Percentiles rank a stretch among this genome's conserved stretches.
phyloP scores from a whole-genome alignment of 2,797 vertebrate species.

The Mormyrops attenuatus region DNA sequence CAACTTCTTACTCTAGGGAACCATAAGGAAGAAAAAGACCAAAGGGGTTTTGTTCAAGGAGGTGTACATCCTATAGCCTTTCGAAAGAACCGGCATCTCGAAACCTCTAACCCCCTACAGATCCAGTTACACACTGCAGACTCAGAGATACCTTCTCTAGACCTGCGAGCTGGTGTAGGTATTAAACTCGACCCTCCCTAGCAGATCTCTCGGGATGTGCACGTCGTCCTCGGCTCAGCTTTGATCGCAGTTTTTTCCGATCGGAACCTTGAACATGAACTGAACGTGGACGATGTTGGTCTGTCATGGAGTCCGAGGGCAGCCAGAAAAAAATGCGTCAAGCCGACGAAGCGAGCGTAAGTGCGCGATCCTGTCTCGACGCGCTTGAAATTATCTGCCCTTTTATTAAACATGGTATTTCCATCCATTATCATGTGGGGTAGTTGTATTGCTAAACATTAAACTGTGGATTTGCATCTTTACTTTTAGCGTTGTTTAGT shows the following conservation, averaged over 20 bases:
- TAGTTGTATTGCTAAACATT: background rate
- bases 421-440: background rate
- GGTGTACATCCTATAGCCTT: background rate
- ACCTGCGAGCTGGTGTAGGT: background rate
- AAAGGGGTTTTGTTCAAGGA: background rate
- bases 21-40: background rate
- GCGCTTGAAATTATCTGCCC: background rate
- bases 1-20: background rate
- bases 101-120: slow-evolving; percentile 18
- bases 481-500: background rate
- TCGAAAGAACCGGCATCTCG: background rate
- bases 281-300: slow-evolving; percentile 19
- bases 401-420: background rate
- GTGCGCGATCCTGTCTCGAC: slow-evolving; percentile 32
- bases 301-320: slow-evolving; percentile 55
- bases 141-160: background rate
- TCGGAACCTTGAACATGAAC: background rate
- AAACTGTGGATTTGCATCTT: background rate
- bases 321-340: slow-evolving; percentile 43
- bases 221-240: background rate
- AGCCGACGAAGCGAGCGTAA: slow-evolving; percentile 56
- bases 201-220: background rate
- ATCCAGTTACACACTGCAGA: slow-evolving; percentile 28
- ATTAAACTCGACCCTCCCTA: background rate
- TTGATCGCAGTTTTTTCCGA: background rate